A percentile compares a stretch with the other conserved stretches of the same genome.
Evolutionary conservation across 2,797 vertebrate genomes (phyloP).

Genomic region (Nothura maculosa): DNA sequence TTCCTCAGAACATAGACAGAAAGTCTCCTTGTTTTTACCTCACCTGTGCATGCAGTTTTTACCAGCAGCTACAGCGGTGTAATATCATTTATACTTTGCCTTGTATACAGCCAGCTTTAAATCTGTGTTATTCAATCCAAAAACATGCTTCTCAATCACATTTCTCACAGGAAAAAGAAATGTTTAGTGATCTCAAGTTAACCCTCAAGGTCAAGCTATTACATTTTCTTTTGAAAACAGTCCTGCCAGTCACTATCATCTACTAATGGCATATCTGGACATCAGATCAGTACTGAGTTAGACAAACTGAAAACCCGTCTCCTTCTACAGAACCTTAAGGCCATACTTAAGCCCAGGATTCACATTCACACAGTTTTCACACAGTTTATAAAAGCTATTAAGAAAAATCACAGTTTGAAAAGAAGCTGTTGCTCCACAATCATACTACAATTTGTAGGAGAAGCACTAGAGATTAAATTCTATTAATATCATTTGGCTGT

Average conservation of each 20-base stretch:
- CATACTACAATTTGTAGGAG: not conserved
- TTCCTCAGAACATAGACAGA: not conserved
- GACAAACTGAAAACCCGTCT: not conserved
- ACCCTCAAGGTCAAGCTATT: not conserved
- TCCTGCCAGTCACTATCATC: not conserved
- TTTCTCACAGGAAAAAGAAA: not conserved
- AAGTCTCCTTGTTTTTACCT: not conserved
- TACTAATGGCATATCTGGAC: not conserved
- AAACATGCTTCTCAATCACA: not conserved
- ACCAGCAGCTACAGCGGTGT: not conserved
- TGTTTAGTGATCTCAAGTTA: not conserved
- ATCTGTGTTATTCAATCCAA: not conserved
- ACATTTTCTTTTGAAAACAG: not conserved
- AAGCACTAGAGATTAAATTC: not conserved
- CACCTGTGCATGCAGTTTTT: not conserved
- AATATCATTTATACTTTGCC: not conserved
- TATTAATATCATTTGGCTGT: not conserved
- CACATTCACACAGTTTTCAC: too few species aligned
- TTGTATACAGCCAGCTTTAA: not conserved
- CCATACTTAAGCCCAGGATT: not conserved
- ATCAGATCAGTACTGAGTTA: not conserved
- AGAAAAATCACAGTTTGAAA: not conserved
- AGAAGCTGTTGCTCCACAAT: not conserved
- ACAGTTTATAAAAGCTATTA: not conserved
- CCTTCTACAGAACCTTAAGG: not conserved